Conservation (phyloP, 2,888 invertebrate genomes). For the Tachina fera region DNA sequence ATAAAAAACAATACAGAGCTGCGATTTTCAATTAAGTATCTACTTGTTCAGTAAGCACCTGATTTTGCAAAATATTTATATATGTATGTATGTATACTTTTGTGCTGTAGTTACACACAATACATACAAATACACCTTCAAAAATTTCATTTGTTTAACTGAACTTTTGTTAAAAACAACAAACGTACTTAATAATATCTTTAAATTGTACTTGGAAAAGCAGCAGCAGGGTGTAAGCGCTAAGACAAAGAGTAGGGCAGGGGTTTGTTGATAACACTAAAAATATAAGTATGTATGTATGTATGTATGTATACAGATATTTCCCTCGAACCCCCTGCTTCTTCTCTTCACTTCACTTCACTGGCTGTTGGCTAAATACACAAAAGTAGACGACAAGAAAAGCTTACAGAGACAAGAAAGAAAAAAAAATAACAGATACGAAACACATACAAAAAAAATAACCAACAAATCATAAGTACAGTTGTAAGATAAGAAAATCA, state of each 20-base stretch:
- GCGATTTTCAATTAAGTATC: conserved; percentile 61
- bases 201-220: conserved; percentile 25
- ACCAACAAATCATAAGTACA: conserved; percentile 37
- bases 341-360: neutral
- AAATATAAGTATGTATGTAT: neutral
- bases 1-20: conserved; percentile 54
- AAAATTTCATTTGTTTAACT: neutral
- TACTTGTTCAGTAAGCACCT: conserved; percentile 35
- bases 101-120: conserved; percentile 26
- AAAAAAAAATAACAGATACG: neutral
- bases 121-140: conserved; percentile 30
- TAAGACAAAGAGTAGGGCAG: neutral
- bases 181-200: conserved; percentile 39
- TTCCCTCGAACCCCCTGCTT: neutral
- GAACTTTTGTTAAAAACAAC: conserved; percentile 29
- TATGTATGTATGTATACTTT: no score
- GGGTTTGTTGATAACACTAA: conserved; percentile 35
- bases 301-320: neutral
- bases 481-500: conserved; percentile 59
- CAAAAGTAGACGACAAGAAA: conserved; percentile 49
- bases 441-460: neutral
- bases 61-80: conserved; percentile 38
- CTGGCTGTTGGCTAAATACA: neutral
- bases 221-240: neutral
- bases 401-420: conserved; percentile 42